Evolutionary conservation across 2,888 invertebrate genomes (phyloP).

Genomic region (Idaea biselata): DNA sequence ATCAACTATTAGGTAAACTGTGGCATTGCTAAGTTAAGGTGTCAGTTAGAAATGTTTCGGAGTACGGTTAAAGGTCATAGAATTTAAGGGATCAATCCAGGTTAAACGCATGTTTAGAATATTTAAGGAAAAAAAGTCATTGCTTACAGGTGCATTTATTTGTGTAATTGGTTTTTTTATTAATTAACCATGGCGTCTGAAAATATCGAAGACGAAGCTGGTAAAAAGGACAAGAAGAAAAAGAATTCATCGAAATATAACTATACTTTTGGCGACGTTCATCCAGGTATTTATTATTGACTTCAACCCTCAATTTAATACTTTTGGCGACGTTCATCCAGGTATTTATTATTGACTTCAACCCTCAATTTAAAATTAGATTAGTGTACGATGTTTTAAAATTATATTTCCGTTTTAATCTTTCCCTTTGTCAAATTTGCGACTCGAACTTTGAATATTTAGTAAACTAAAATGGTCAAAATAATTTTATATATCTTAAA

Average conservation of each 20-base stretch:
- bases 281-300: conserved; percentile 68
- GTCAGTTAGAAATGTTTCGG: no score
- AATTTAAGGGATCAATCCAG: no score
- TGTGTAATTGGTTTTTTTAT: background rate
- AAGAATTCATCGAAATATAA: conserved; percentile 68
- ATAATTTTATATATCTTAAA: no score
- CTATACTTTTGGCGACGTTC: conserved; percentile 72
- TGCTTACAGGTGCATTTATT: conserved; percentile 3
- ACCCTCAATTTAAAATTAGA: background rate
- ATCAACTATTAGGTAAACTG: no score
- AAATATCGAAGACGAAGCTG: conserved; percentile 49
- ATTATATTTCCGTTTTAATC: background rate
- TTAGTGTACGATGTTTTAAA: background rate
- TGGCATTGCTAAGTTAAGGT: no score
- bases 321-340: conserved; percentile 76
- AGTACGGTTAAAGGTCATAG: no score
- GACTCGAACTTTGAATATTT: no score
- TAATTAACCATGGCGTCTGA: conserved; percentile 10
- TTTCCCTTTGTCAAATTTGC: no score
- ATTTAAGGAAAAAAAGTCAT: no score
- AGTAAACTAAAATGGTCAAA: no score
- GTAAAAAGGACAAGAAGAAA: conserved; percentile 65
- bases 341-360: conserved; percentile 43
- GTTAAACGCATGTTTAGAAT: no score
- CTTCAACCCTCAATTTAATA: conserved; percentile 30